These are phyloP conservation scores for Muntiacus reevesi DNA, from an alignment of 2,113 vertebrate species.

Conservation along the genomic window DNA sequence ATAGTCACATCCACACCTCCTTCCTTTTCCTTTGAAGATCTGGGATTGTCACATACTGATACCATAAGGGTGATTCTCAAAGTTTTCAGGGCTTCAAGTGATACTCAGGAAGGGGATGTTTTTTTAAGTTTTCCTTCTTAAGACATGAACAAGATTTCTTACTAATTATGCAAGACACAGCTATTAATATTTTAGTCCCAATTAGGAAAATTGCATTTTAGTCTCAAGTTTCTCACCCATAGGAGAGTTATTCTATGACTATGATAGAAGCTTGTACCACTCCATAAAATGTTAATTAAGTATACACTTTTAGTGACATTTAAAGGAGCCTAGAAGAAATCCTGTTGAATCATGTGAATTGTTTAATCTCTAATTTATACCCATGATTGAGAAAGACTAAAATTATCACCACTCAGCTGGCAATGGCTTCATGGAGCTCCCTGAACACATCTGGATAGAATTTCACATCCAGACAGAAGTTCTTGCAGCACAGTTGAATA, in stretches of 20 bases:
- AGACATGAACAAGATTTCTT: neutral
- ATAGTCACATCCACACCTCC: neutral
- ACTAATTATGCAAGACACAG: neutral
- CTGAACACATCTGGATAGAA: slow-evolving; percentile 30
- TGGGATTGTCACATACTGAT: neutral
- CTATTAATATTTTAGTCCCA: neutral
- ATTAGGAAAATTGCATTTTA: neutral
- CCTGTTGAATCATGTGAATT: slow-evolving; percentile 23
- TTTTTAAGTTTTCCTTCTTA: neutral
- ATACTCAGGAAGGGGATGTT: neutral
- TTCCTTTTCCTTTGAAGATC: neutral
- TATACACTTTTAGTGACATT: neutral
- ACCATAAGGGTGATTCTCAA: neutral
- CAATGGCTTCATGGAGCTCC: neutral
- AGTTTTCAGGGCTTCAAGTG: neutral
- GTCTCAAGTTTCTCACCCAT: neutral
- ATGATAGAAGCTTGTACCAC: neutral
- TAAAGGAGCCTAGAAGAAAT: slow-evolving; percentile 6
- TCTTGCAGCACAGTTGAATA: neutral
- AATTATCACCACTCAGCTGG: slow-evolving; percentile 17
- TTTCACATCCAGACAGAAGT: neutral
- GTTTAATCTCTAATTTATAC: slow-evolving; percentile 39
- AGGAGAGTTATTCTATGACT: neutral
- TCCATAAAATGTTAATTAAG: slow-evolving; percentile 19
- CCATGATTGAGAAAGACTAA: slow-evolving; percentile 24